Evolutionary conservation across 2,888 invertebrate genomes (phyloP).

Genomic region (Petrolisthes cinctipes): DNA sequence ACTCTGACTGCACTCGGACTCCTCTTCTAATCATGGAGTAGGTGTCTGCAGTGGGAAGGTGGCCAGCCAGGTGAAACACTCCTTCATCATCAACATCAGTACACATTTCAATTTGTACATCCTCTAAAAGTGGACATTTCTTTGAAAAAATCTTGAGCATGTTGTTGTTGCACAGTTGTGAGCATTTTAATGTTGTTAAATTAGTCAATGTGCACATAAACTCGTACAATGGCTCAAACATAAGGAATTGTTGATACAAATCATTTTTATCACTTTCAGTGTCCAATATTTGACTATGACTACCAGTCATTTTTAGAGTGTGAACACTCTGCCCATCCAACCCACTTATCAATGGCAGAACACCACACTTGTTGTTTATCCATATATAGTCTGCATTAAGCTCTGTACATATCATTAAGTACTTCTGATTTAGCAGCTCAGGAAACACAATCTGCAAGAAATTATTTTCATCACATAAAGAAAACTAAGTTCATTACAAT

Average conservation of each 20-base stretch:
- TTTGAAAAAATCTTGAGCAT: conserved; percentile 57
- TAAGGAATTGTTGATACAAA: conserved; percentile 19
- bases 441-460: conserved; percentile 46
- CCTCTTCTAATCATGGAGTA: conserved; percentile 49
- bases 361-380: conserved; percentile 39
- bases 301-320: conserved; percentile 48
- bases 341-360: conserved; percentile 29
- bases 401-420: conserved; percentile 44
- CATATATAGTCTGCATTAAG: conserved; percentile 50
- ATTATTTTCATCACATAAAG: background rate
- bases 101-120: conserved; percentile 55
- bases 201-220: conserved; percentile 49
- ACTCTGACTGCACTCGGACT: conserved; percentile 25
- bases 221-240: conserved; percentile 38
- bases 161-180: conserved; percentile 53
- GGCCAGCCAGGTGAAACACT: conserved; percentile 48
- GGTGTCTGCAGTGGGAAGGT: conserved; percentile 40
- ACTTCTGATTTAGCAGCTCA: conserved; percentile 57
- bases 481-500: no score
- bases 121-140: conserved; percentile 52
- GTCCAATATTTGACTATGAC: conserved; percentile 26
- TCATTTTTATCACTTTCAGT: conserved; percentile 9
- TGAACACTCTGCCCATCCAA: conserved; percentile 35
- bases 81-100: conserved; percentile 57
- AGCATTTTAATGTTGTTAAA: conserved; percentile 49